Evolutionary conservation across 2,113 vertebrate genomes (phyloP), one percentile per base, ranked within the genome.

Genomic region (Nematolebias whitei): DNA sequence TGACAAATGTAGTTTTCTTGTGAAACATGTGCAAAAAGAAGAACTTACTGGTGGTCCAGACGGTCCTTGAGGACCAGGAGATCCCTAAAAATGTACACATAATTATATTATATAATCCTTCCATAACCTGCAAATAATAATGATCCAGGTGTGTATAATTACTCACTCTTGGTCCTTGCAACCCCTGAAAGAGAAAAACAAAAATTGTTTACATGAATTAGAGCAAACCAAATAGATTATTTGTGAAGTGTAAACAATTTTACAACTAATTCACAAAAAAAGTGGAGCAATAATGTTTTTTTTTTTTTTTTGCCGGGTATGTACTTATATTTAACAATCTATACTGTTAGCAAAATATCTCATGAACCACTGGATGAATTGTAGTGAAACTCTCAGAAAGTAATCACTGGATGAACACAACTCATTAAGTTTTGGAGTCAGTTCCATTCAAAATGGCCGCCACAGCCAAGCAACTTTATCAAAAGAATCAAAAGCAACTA

Each of bases 41-140:
- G 19, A 75, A 96, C 97, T 14, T 93, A 99, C 98, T 84, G 95
- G 95, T 60, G 94, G 95, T 84, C 97, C 98, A 3, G 96, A 94
- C 72, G 87, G 93, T 75, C 98, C 98, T 80, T 84, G 90, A 24
- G 95, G 96, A 74, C 98, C 98, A 6, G 94, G 91, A 77, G 92
- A 94, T 76, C 98, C 98, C 93, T 93, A 68, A 78, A 82, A 82
- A 39, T 68, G 35, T 53, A 57, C 20, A 54, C 19, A 76, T n/a
- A 20, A 50, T 40, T 53, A 77, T 63, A 15, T 23, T 23, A 24
- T 22, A 41, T 2, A 50, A 64, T 49, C 16, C 22, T 67, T 68
- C 20, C 13, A 32, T 23, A 11, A 20, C 58, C 39, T 62, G 40
- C n/a, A 69, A 41, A 47, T 51, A 65, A 65, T 49, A 50, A 63